Evolutionary conservation across 2,113 vertebrate species (phyloP).

Genomic region (Erythrolamprus reginae): DNA sequence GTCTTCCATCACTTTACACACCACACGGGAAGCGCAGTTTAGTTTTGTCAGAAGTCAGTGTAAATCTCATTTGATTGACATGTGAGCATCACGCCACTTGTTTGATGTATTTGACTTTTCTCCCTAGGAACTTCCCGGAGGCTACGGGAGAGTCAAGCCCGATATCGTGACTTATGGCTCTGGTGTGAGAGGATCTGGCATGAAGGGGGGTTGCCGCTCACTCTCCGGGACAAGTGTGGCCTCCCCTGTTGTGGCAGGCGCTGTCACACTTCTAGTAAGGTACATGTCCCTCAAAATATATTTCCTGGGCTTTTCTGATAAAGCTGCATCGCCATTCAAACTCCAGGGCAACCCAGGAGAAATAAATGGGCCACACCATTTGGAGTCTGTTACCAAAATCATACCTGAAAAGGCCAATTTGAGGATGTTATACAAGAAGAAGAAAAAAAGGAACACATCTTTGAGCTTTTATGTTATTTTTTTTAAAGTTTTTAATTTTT

Average conservation of each 20-base stretch:
- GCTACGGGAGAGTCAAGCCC: constrained; percentile 93
- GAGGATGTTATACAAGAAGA: neutral
- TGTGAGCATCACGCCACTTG: neutral
- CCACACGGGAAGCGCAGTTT: neutral
- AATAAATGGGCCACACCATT: neutral
- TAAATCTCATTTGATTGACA: neutral
- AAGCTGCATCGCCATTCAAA: neutral
- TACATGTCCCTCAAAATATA: constrained; percentile 42
- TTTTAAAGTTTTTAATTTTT: neutral
- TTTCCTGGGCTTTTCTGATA: neutral
- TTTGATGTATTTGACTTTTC: neutral
- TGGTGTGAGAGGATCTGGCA: constrained; percentile 91
- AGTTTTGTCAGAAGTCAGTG: neutral
- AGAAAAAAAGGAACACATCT: neutral
- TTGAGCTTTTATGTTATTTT: neutral
- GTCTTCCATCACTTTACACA: neutral
- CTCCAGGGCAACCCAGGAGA: neutral
- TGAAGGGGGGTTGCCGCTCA: constrained; percentile 96
- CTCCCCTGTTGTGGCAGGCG: constrained; percentile 95
- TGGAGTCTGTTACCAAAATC: neutral
- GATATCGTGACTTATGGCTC: constrained; percentile 97
- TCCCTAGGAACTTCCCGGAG: constrained; percentile 88
- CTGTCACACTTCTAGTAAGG: constrained; percentile 94
- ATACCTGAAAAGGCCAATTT: neutral
- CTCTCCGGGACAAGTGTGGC: constrained; percentile 96